Conservation (phyloP, 2,113 vertebrate species). For the Dasypus novemcinctus region DNA sequence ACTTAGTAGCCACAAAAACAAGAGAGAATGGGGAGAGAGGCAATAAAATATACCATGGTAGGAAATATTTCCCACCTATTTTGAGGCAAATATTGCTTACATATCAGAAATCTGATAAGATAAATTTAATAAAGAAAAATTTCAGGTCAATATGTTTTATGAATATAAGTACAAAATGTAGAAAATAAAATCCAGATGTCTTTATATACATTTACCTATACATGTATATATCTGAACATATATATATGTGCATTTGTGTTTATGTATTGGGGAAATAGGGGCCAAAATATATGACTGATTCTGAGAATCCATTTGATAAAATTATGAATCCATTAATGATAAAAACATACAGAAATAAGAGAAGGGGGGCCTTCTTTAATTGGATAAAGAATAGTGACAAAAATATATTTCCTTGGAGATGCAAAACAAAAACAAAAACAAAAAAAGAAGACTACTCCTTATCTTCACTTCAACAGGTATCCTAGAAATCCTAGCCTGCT, state of each 20-base stretch:
- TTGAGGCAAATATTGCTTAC: not conserved
- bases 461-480: not conserved
- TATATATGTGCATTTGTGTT: too few relatives aligned
- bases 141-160: not conserved
- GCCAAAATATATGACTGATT: not conserved
- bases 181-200: not conserved
- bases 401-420: constrained; percentile 7
- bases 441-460: not conserved
- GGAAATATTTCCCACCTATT: not conserved
- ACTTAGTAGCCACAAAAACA: too few relatives aligned
- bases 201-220: not conserved
- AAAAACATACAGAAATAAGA: not conserved
- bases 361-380: not conserved
- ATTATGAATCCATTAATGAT: not conserved
- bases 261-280: too few relatives aligned
- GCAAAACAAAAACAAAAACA: not conserved
- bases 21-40: too few relatives aligned
- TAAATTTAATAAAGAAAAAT: not conserved
- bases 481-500: not conserved
- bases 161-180: not conserved
- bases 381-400: constrained; percentile 55
- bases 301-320: not conserved
- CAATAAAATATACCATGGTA: too few relatives aligned
- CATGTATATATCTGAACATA: too few relatives aligned
- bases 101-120: not conserved